phyloP scores from a whole-genome alignment of 2,797 vertebrate species.

The Notolepis coatsorum region DNA sequence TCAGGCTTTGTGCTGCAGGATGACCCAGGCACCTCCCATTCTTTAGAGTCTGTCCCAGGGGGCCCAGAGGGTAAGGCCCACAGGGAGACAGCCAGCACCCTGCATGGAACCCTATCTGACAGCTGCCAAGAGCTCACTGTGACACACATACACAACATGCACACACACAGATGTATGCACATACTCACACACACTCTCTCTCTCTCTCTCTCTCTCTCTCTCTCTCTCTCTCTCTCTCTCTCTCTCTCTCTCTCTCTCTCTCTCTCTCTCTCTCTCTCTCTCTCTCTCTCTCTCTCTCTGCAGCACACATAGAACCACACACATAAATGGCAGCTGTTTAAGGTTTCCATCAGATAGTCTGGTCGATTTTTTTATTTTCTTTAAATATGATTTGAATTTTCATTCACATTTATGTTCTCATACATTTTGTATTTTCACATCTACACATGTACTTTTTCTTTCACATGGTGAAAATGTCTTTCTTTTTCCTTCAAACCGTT shows the following conservation, averaged over 20 bases:
- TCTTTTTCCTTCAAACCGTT: slow-evolving; percentile 49
- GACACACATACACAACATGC: neutral
- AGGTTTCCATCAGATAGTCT: slow-evolving; percentile 83
- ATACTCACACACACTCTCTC: neutral
- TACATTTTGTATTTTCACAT: slow-evolving; percentile 68
- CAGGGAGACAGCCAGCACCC: slow-evolving; percentile 84
- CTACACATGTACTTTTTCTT: slow-evolving; percentile 48
- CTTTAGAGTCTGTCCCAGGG: slow-evolving; percentile 96
- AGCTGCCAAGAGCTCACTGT: slow-evolving; percentile 66
- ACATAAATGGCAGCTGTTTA: slow-evolving; percentile 68
- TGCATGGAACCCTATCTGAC: slow-evolving; percentile 89
- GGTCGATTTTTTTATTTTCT: slow-evolving; percentile 71
- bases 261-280: too few species aligned
- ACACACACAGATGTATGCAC: slow-evolving; percentile 32
- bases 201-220: too few species aligned
- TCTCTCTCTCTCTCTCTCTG: too few species aligned
- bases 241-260: too few species aligned
- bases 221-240: too few species aligned
- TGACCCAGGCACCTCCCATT: slow-evolving; percentile 96
- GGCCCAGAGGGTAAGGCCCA: slow-evolving; percentile 98
- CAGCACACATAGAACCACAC: slow-evolving; percentile 1
- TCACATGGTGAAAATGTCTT: slow-evolving; percentile 23
- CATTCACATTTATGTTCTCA: slow-evolving; percentile 35
- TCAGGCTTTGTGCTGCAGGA: slow-evolving; percentile 96
- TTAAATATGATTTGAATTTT: slow-evolving; percentile 58